Evolutionary conservation across 2,113 vertebrate genomes (phyloP), one percentile per base, ranked within the genome.

Genomic region (Propithecus coquereli): DNA sequence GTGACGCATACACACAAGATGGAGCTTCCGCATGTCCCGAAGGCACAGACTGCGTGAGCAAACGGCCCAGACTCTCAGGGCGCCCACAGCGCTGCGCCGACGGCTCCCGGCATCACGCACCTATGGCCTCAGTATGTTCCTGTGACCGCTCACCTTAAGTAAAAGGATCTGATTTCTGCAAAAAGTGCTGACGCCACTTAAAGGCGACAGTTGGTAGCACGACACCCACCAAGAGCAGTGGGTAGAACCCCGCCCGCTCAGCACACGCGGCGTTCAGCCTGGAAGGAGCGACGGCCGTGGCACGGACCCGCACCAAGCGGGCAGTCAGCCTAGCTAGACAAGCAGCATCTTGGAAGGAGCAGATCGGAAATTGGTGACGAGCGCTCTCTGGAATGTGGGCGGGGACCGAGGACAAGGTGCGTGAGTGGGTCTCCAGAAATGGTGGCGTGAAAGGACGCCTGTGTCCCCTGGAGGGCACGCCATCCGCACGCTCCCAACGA

Each of bases 141-240:
- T 6, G 3, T 0, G 3, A 23, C 3, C 1, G 13, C 37, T 17
- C 27, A 16, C 40, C 65, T 5, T 4, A 61, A n/a, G 3, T 3
- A 2, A 37, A 8, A 37, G 14, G 83, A n/a, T n/a, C 23, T 27
- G 40, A 37, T 20, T 30, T 27, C 43, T 37, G 14, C 23, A 65
- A n/a, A 50, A 11, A 5, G 25, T 13, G 9, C 23, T 1, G 57
- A 65, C 6, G 22, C 23, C 43, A 52, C 9, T n/a, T 10, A 27
- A 16, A 20, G 30, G 63, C 4, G 25, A 74, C 17, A 32, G 43
- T 1, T 2, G 34, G 6, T 5, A 32, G 27, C 2, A 0, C 10
- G 9, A 32, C 8, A 30, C 43, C 20, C 18, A 47, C 59, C n/a
- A 23, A 8, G 9, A 11, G 8, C 45, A 34, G 45, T 4, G 8